A percentile compares a stretch with the other conserved stretches of the same genome.
These are phyloP conservation scores for Allygus modestus DNA, from an alignment of 2,888 invertebrate genomes.

Conservation along the genomic window DNA sequence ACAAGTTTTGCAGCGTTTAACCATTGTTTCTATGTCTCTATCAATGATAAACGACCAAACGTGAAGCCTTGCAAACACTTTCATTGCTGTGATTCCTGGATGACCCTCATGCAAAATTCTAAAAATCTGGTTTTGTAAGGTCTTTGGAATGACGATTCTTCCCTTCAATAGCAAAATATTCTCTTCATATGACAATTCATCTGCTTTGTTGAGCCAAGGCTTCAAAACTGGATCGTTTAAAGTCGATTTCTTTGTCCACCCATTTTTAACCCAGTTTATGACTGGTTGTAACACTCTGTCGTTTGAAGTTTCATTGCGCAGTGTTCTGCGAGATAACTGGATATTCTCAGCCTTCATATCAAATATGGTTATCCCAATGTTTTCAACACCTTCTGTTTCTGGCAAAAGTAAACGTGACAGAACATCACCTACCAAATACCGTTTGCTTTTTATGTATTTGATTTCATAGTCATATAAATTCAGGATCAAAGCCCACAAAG, in stretches of 20 bases:
- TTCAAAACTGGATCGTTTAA: neutral
- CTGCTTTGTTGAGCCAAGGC: neutral
- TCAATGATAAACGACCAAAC: conserved; percentile 68
- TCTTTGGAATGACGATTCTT: conserved; percentile 60
- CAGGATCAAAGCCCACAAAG: neutral
- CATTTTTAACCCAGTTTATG: neutral
- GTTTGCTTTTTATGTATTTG: neutral
- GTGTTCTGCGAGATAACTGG: neutral
- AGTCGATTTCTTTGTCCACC: neutral
- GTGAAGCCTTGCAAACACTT: conserved; percentile 67
- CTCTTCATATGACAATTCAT: conserved; percentile 26
- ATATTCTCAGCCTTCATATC: neutral
- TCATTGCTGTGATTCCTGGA: conserved; percentile 68
- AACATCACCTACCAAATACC: neutral
- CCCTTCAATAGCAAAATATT: conserved; percentile 44
- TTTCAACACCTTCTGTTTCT: too few relatives aligned
- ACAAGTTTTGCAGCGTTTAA: conserved; percentile 65
- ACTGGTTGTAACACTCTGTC: neutral
- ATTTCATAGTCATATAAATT: neutral
- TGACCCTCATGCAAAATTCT: conserved; percentile 64
- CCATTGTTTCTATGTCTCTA: conserved; percentile 65
- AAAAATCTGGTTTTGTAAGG: conserved; percentile 11
- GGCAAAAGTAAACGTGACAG: neutral
- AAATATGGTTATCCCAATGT: neutral
- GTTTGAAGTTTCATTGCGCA: neutral